phyloP scores from a whole-genome alignment of 2,113 vertebrate species.

The Heterocephalus glaber region DNA sequence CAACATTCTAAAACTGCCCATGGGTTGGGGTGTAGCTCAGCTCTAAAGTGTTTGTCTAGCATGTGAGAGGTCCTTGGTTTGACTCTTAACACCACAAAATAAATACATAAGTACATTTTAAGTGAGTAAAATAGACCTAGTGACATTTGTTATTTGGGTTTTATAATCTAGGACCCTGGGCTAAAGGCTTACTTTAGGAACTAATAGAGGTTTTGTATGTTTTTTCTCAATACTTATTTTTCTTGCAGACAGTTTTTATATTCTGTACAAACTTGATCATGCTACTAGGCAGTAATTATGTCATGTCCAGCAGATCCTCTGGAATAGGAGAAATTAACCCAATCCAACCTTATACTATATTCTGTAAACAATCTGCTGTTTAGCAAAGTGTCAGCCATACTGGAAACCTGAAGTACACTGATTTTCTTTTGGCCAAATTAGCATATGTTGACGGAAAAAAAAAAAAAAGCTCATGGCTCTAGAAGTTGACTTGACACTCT shows the following conservation, averaged over 20 bases:
- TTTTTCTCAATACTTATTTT: background rate
- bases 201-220: background rate
- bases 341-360: background rate
- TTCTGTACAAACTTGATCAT: background rate
- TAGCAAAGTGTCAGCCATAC: background rate
- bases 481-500: background rate
- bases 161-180: background rate
- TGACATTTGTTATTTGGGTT: background rate
- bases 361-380: background rate
- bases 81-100: too few relatives aligned
- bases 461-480: background rate
- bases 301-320: background rate
- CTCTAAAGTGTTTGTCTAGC: background rate
- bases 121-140: background rate
- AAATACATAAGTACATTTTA: background rate
- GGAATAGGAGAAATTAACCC: background rate
- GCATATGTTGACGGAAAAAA: background rate
- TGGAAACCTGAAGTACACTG: background rate
- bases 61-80: background rate
- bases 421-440: background rate
- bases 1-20: background rate
- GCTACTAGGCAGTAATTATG: background rate
- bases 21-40: background rate
- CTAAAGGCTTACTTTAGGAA: background rate
- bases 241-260: background rate